Evolutionary conservation across 2,888 invertebrate genomes (phyloP).

Genomic region (Cosmopolites sordidus): DNA sequence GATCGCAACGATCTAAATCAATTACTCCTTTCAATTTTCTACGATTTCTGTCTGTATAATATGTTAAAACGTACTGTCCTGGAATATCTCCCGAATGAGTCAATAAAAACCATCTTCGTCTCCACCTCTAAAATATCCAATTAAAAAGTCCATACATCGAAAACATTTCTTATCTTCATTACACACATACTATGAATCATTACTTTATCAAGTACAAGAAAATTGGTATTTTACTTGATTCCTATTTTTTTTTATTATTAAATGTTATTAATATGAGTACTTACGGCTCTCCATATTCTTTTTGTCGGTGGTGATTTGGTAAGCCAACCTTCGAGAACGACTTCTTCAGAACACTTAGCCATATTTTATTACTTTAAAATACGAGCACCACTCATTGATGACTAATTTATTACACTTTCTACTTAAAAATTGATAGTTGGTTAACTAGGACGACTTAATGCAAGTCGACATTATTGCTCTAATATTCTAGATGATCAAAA

Average conservation of each 20-base stretch:
- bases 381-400: constrained; percentile 14
- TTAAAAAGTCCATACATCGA: constrained; percentile 20
- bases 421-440: background rate
- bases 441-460: too few relatives aligned
- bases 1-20: constrained; percentile 93
- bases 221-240: too few relatives aligned
- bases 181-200: constrained; percentile 34
- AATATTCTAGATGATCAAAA: too few relatives aligned
- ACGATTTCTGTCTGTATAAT: constrained; percentile 84
- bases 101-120: constrained; percentile 90
- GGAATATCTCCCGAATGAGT: constrained; percentile 89
- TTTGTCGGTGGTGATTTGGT: constrained; percentile 93
- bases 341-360: constrained; percentile 59
- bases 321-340: constrained; percentile 89
- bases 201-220: constrained; percentile 23
- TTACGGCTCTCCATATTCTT: constrained; percentile 89
- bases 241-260: too few relatives aligned
- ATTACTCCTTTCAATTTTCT: constrained; percentile 84
- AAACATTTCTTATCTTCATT: constrained; percentile 28
- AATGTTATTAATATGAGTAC: constrained; percentile 44
- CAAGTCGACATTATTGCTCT: too few relatives aligned
- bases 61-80: constrained; percentile 89
- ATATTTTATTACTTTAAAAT: constrained; percentile 30
- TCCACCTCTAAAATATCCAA: constrained; percentile 72
- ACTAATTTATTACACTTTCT: constrained; percentile 22